Base-by-base conservation (phyloP, 2,113 vertebrate species). In the Cyphomyrus plagiostoma region DNA sequence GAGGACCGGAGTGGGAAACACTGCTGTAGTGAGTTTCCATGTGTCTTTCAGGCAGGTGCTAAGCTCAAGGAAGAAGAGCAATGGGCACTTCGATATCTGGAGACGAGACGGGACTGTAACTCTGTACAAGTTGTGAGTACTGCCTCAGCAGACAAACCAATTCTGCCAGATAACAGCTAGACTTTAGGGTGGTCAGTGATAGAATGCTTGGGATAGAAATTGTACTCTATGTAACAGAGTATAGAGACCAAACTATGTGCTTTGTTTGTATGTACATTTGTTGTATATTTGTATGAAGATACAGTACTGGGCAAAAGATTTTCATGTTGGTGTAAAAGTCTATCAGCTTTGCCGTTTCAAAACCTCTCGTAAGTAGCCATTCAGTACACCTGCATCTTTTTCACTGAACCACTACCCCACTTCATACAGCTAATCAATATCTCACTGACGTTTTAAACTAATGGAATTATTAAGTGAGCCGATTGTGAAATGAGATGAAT, bases 51-150 rank as follows among this genome's bases (percentile, higher is more conserved):
- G 98, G 98, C 98, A 95, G 98, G 99, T 94, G 97, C 98, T 92
- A 99, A 99, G 96, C 95, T 99, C 94, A 97, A 98, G 93, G 98
- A 99, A 94, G 98, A 99, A 77, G 98, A 99, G 95, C 98, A 99
- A 93, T 97, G 98, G 93, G 98, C 98, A 26, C 94, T 99, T 89
- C 95, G 98, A 35, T 99, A 99, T 93, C 96, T 99, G 95, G 98
- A 99, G 96, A 99, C 98, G 10, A 97, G 98, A 86, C 97, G 98
- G 42, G 98, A 99, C 96, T 99, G 98, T 95, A 99, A 99, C 93
- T 99, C 98, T 91, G 98, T 99, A 93, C 98, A 99, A 94, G 98
- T 98, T 91, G 98, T 99, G 95, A 98, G 98, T 97, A 92, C n/a
- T 46, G n/a, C 0, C n/a, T 5, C 21, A 19, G 19, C 30, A 46